Base-by-base conservation (phyloP, 2,888 invertebrate species). In the Muschampia plurimacula region DNA sequence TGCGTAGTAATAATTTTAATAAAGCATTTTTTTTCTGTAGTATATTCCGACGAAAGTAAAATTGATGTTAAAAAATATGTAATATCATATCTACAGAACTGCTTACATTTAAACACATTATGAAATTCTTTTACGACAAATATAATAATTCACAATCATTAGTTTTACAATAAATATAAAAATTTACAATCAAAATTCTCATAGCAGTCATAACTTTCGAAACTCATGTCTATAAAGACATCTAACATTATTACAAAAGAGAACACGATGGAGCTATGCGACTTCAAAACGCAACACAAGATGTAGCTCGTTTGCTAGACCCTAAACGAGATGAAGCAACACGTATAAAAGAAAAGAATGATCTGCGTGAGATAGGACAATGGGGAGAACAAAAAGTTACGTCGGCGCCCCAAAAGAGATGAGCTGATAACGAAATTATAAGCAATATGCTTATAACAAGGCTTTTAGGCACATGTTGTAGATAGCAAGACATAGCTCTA, bases 351-450 rank as follows among this genome's bases (percentile, higher is more conserved):
- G 81, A 81, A 84, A 83, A 87, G 85, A 86, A 85, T 79, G 79
- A 72, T 74, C 73, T 82, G 72, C 72, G 81, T 83, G 82, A 84
- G 87, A 87, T 84, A 84, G 83, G 78, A 78, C 77, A 80, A 82
- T 80, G 78, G 79, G 75, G 81, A 79, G 80, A 79, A 85, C 82
- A 86, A 86, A 89, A 88, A 87, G 81, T 80, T 80, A 78, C 74
- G 84, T 83, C 85, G 86, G 84, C 83, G 80, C 82, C 79, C 79
- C 52, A 74, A 80, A 82, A 82, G 80, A 86, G 88, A 89, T 89
- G 82, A 70, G 76, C 76, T 82, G 89, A 89, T 90, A 89, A 89
- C 82, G 74, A 86, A 88, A 88, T 88, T 87, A 87, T 85, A 86
- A 88, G 82, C 81, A 80, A 82, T 52, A 55, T 78, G 77, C 77